These are phyloP conservation scores for Pegea sp. DNA, from an alignment of 23 tunicate genomes.

Conservation along the genomic window DNA sequence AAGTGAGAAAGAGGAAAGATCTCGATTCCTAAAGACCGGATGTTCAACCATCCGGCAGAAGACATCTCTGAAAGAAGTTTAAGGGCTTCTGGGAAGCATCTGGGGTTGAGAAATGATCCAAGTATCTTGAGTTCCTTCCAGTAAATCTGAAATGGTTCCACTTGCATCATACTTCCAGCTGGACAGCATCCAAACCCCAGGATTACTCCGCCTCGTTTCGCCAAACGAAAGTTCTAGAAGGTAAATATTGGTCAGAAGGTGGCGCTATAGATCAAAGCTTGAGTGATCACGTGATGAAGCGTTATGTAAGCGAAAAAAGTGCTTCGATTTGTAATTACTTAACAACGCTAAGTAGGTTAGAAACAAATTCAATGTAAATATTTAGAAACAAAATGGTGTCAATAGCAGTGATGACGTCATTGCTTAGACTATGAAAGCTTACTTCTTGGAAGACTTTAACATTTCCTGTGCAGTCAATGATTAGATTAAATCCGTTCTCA, in stretches of 20 bases:
- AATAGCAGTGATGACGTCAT: neutral
- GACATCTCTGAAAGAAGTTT: constrained; percentile 17
- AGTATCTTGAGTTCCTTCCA: constrained; percentile 65
- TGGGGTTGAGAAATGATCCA: constrained; percentile 62
- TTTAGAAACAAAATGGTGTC: too few relatives aligned
- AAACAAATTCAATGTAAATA: too few relatives aligned
- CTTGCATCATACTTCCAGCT: constrained; percentile 52
- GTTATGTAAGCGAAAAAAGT: too few relatives aligned
- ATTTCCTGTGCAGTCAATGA: constrained; percentile 86
- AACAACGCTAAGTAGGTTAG: too few relatives aligned
- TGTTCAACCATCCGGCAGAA: constrained; percentile 10
- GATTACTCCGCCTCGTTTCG: constrained; percentile 56
- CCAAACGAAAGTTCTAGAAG: constrained; percentile 37
- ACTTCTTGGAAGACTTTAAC: constrained; percentile 55
- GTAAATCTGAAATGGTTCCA: constrained; percentile 68
- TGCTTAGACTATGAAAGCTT: neutral
- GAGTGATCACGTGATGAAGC: too few relatives aligned
- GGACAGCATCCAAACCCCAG: constrained; percentile 76
- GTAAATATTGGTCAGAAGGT: too few relatives aligned
- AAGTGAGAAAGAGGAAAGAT: constrained; percentile 14
- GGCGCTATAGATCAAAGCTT: too few relatives aligned
- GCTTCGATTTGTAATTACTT: too few relatives aligned
- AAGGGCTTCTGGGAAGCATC: constrained; percentile 58
- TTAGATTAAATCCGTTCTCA: constrained; percentile 39
- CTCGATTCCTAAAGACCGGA: constrained; percentile 38